Conservation (phyloP, 2,888 invertebrate genomes). For the Encarsia formosa region DNA sequence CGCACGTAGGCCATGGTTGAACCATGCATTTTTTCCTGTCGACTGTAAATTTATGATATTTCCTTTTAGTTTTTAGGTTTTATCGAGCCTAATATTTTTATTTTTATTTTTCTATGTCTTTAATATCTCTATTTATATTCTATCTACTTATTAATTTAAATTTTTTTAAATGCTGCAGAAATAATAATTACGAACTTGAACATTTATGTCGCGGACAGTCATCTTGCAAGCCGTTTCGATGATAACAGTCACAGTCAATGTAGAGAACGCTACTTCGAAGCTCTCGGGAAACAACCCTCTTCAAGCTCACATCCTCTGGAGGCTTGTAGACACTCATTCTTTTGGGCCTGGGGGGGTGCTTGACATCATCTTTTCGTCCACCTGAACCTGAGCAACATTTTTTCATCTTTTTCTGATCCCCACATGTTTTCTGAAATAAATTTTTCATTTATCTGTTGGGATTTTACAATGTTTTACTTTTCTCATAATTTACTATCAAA, state of each 20-base stretch:
- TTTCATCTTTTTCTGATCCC: too few relatives aligned
- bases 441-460: too few relatives aligned
- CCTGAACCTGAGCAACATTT: too few relatives aligned
- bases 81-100: neutral
- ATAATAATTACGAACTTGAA: conserved; percentile 6
- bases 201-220: conserved; percentile 51
- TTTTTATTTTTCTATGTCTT: neutral
- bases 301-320: conserved; percentile 21
- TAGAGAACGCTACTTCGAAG: conserved; percentile 55
- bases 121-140: neutral
- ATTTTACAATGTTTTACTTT: too few relatives aligned
- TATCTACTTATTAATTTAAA: neutral
- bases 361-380: too few relatives aligned
- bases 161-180: too few relatives aligned
- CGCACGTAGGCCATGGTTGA: conserved; percentile 31
- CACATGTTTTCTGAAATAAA: too few relatives aligned
- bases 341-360: conserved; percentile 10
- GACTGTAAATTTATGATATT: conserved; percentile 1
- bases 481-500: too few relatives aligned
- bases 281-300: conserved; percentile 55
- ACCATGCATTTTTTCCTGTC: conserved; percentile 19
- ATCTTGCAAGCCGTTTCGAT: conserved; percentile 59
- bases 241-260: conserved; percentile 58
- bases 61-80: neutral
- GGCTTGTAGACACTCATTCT: conserved; percentile 13